Evolutionary conservation across 2,888 invertebrate species (phyloP).

Genomic region (Gisinianus flammeolus): DNA sequence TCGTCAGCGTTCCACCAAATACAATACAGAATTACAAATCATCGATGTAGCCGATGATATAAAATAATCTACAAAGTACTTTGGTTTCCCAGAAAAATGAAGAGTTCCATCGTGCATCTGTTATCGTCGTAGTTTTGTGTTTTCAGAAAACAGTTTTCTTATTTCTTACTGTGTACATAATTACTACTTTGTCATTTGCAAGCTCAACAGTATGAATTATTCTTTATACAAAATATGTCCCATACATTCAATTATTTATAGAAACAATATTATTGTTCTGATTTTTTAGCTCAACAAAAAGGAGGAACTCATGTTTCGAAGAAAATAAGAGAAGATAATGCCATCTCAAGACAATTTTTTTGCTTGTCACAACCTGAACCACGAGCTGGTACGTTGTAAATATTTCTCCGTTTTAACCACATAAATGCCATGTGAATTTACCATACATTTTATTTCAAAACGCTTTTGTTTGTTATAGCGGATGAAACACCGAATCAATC

Average conservation of each 20-base stretch:
- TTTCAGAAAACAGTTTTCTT: no score
- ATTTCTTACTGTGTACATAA: no score
- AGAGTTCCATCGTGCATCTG: no score
- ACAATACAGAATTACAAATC: constrained; percentile 28
- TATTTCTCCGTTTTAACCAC: no score
- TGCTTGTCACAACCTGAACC: constrained; percentile 49
- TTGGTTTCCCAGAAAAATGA: no score
- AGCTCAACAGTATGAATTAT: neutral
- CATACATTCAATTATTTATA: neutral
- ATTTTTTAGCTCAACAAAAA: constrained; percentile 31
- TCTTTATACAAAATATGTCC: neutral
- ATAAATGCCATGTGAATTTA: no score
- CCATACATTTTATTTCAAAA: no score
- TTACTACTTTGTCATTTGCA: neutral
- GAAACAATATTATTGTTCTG: neutral
- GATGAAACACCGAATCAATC: neutral
- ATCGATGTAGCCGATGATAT: neutral
- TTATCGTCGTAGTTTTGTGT: no score
- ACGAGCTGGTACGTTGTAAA: constrained; percentile 28
- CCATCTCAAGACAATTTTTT: constrained; percentile 42
- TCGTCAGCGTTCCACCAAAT: constrained; percentile 45
- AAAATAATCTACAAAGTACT: no score
- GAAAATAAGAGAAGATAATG: constrained; percentile 35
- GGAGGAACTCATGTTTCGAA: constrained; percentile 35
- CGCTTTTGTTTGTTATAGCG: neutral